Base-by-base conservation (phyloP, 2,797 vertebrate species). In the Spatula versicolor region DNA sequence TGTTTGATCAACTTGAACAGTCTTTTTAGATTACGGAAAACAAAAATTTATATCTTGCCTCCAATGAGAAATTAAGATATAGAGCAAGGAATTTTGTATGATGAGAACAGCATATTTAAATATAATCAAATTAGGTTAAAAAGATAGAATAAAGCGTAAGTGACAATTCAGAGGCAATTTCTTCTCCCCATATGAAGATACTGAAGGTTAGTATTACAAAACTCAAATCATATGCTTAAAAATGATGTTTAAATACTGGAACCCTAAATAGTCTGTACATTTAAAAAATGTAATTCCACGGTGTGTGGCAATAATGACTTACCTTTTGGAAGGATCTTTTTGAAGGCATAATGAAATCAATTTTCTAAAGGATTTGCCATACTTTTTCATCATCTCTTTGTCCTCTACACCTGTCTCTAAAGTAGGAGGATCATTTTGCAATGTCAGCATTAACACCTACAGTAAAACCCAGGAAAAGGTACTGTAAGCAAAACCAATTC, bases 291-390 rank as follows among this genome's bases (percentile, higher is more conserved):
- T 15, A 91, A 63, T 63, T 84, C 12, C 33, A 54, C 67, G 68
- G 33, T 46, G 77, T 12, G 16, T 7, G 12, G 37, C 74, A 91
- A 35, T 54, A 90, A 54, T 41, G 30, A 96, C 98, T 87, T 97
- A 99, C 99, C 99, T 99, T 98, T 99, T 99, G 85, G 98, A 98
- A 95, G 99, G 99, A 96, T 99, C 99, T 98, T 99, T 99, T 96
- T 99, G 99, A 98, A 99, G 99, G 98, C 99, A 99, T 98, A 99
- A 98, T 75, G 98, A 98, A 97, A 99, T 99, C 88, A 99, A 97
- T 98, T 99, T 99, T 97, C 99, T 98, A 98, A 99, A 99, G 33
- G 99, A 99, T 98, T 99, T 99, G 92, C 99, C 99, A 26, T 99
- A 99, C 97, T 99, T 99, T 97, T 99, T 99, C 75, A 99, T 98